These are phyloP conservation scores for Apogon talboti DNA, from an alignment of 2,797 vertebrate genomes.

Conservation along the genomic window DNA sequence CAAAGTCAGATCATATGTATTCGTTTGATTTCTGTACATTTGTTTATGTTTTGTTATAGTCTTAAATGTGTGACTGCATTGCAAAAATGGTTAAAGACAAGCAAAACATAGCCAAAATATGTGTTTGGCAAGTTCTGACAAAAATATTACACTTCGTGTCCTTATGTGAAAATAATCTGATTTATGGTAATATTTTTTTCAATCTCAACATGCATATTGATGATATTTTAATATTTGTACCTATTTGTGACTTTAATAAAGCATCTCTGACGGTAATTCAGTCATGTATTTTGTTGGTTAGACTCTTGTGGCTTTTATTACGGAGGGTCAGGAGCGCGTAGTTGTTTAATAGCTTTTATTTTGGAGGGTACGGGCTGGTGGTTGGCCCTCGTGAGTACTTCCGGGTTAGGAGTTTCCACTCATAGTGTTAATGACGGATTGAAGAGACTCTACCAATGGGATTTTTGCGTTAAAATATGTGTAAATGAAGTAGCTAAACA, in stretches of 20 bases:
- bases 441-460: background rate
- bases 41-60: conserved; percentile 10
- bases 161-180: conserved; percentile 21
- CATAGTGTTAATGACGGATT: background rate
- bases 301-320: background rate
- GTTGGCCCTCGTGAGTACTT: background rate
- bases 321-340: too few relatives aligned
- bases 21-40: conserved; percentile 17
- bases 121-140: conserved; percentile 3
- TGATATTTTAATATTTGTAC: conserved; percentile 15
- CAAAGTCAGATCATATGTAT: background rate
- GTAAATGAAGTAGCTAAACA: fast-evolving
- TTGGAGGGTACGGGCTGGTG: conserved; percentile 31
- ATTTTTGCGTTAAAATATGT: background rate
- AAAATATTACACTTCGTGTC: conserved; percentile 8
- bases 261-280: background rate
- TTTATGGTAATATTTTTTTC: background rate
- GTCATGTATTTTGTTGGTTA: background rate
- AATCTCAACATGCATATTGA: background rate
- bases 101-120: background rate
- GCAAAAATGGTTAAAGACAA: conserved; percentile 10
- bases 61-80: conserved; percentile 20
- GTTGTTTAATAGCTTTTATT: conserved; percentile 39
- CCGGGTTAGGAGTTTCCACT: conserved; percentile 12
- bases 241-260: conserved; percentile 39